phyloP scores from a whole-genome alignment of 2,113 vertebrate species.

The Hoplias malabaricus region DNA sequence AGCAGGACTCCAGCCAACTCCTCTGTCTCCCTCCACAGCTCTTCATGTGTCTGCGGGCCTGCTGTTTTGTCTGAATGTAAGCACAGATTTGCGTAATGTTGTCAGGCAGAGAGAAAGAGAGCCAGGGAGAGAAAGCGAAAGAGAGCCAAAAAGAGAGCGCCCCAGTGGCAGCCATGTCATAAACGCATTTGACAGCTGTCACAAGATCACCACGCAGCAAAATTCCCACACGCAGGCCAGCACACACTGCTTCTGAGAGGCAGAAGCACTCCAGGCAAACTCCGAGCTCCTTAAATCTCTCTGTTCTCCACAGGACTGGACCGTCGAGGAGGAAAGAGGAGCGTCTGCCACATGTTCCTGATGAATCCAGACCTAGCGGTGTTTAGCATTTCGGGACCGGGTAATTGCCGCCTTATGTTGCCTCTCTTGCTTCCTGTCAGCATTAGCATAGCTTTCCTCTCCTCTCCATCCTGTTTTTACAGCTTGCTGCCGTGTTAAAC shows the following conservation, averaged over 20 bases:
- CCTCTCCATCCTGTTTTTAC: constrained; percentile 27
- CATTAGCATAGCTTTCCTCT: constrained; percentile 18
- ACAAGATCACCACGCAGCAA: constrained; percentile 62
- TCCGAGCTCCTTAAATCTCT: constrained; percentile 8
- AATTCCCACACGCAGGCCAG: constrained; percentile 61
- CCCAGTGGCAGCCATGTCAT: constrained; percentile 62
- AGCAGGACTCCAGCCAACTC: constrained; percentile 62
- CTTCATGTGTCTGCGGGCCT: constrained; percentile 56
- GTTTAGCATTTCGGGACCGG: constrained; percentile 7
- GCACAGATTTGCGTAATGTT: constrained; percentile 60
- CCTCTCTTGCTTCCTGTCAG: constrained; percentile 24
- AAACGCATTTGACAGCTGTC: constrained; percentile 62
- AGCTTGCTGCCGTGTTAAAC: constrained; percentile 49
- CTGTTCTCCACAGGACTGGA: not conserved
- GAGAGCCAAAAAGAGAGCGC: constrained; percentile 52
- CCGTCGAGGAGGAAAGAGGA: not conserved
- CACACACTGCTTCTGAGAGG: constrained; percentile 53
- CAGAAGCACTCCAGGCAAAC: constrained; percentile 2
- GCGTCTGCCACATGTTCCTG: constrained; percentile 21
- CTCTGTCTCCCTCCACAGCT: constrained; percentile 50
- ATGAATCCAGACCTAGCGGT: not conserved
- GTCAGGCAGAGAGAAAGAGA: constrained; percentile 63
- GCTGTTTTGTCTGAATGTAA: constrained; percentile 63
- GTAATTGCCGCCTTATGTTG: constrained; percentile 30
- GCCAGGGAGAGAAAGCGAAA: not conserved